A percentile compares a stretch with the other conserved stretches of the same genome.
Conservation (phyloP, 2,113 vertebrate genomes). For the Aythya baeri region DNA sequence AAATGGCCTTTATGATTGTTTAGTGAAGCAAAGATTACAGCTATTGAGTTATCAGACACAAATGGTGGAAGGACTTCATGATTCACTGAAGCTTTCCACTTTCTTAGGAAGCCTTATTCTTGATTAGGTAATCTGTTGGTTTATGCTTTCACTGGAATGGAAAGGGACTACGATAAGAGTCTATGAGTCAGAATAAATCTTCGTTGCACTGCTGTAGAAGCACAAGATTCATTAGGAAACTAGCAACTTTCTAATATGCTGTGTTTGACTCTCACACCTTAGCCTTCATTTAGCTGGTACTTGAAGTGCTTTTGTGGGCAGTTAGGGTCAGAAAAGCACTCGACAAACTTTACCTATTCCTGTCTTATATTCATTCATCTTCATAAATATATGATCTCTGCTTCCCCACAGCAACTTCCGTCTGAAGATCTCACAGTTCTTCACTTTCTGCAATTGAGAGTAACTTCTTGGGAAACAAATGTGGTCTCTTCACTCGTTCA, state of each 20-base stretch:
- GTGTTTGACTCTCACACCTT: neutral
- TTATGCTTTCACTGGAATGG: neutral
- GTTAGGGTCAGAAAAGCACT: neutral
- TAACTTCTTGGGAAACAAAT: neutral
- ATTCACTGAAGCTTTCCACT: neutral
- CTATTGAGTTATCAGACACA: neutral
- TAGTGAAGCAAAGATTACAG: neutral
- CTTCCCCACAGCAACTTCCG: neutral
- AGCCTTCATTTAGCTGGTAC: neutral
- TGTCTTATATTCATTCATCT: neutral
- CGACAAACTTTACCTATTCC: neutral
- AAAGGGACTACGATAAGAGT: neutral
- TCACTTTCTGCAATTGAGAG: neutral
- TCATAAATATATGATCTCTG: neutral
- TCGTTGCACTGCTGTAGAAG: neutral
- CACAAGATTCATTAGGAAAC: neutral
- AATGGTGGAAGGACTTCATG: neutral
- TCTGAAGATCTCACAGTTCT: neutral
- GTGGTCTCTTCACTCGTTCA: neutral
- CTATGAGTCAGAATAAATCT: constrained; percentile 1
- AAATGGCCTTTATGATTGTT: neutral
- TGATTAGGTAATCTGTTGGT: neutral
- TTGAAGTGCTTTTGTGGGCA: neutral
- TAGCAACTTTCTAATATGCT: neutral
- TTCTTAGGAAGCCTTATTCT: neutral